Evolutionary conservation across 2,797 vertebrate species (phyloP), one percentile per base, ranked within the genome.

Genomic region (Thaleichthys pacificus): DNA sequence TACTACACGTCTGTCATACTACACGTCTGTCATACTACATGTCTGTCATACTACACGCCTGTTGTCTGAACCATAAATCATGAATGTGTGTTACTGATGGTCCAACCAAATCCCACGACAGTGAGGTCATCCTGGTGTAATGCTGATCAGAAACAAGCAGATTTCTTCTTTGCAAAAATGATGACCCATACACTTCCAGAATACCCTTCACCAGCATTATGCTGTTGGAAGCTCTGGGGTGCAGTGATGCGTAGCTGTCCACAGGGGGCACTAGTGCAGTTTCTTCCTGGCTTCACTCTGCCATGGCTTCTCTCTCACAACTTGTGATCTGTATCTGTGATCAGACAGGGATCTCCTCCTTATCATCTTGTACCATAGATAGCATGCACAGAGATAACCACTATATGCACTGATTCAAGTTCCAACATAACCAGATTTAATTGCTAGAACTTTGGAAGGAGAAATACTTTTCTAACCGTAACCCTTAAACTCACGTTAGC

Each of bases 181-280:
- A 54, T 17, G 51, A 54, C 14, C 51, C 1, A 19, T 51, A 54
- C 15, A n/a, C 6, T 19, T 54, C 19, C 51, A 54, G 51, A 54
- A 19, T n/a, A 4, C 2, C 5, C 15, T 4, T 54, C 51, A 19
- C 8, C 51, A 6, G 5, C 47, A 11, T n/a, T 66, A 1, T 24
- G 21, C 30, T 19, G 26, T 0, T 64, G 26, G 19, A 62, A 11
- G 38, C 8, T 42, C 38, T 42, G 38, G 35, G 28, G 14, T 77
- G 77, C 69, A 74, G 49, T 76, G 12, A 56, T 49, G 19, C 11
- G 32, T 22, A 15, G 24, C 6, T 5, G 32, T 66, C 77, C 38
- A 61, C 78, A 78, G 77, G 28, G 67, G 80, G 69, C 24, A 42
- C 68, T 76, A 62, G 72, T 69, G 77, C 49, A 61, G 61, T 61